phyloP scores from a whole-genome alignment of 1,140 invertebrate genomes.

The Macrotrachela quadricornifera region DNA sequence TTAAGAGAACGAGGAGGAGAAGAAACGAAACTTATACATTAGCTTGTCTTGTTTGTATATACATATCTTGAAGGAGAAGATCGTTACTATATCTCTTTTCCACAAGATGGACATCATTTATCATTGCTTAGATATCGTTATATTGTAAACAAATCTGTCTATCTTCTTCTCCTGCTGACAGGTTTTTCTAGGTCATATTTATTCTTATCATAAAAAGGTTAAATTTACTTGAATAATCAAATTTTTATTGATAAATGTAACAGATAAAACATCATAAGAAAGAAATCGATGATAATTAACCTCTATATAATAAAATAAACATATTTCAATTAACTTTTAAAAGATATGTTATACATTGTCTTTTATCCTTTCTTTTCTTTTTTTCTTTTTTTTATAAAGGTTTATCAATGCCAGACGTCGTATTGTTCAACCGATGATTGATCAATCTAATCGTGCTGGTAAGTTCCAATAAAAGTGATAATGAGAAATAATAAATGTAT shows the following conservation, averaged over 20 bases:
- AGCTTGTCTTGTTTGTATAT: too few species aligned
- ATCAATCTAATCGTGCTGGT: constrained; percentile 80
- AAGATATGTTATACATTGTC: neutral
- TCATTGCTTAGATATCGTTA: too few species aligned
- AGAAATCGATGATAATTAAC: neutral
- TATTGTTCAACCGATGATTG: constrained; percentile 39
- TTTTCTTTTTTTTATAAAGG: constrained; percentile 33
- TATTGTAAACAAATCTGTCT: too few species aligned
- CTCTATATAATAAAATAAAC: neutral
- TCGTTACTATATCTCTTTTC: too few species aligned
- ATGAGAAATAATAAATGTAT: too few species aligned
- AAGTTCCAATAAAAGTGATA: constrained; percentile 11
- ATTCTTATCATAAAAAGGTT: too few species aligned
- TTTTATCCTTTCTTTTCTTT: neutral
- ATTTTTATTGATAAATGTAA: neutral
- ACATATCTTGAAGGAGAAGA: too few species aligned
- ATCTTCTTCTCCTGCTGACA: too few species aligned
- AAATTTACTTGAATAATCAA: neutral
- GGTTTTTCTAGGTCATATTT: too few species aligned
- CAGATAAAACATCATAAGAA: neutral
- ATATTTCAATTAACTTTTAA: neutral
- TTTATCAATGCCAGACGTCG: constrained; percentile 43
- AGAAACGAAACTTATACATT: too few species aligned
- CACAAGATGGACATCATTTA: too few species aligned
- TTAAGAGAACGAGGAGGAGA: too few species aligned